Conservation (phyloP, 2,888 invertebrate genomes). For the Drosophila quinaria region DNA sequence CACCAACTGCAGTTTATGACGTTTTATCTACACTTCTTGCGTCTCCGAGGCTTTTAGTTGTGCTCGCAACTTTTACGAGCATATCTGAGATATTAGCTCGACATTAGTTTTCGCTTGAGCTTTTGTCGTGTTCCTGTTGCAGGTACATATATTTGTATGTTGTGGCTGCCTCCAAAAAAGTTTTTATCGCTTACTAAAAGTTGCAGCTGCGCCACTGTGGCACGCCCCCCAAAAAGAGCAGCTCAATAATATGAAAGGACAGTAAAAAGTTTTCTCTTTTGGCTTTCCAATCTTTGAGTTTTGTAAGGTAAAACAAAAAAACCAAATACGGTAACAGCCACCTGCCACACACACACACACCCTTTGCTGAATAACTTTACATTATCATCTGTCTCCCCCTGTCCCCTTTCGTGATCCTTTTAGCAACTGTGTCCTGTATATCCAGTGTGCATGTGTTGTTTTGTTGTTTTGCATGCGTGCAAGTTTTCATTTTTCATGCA, state of each 20-base stretch:
- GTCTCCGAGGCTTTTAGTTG: conserved; percentile 31
- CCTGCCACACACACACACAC: background rate
- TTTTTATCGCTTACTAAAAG: conserved; percentile 51
- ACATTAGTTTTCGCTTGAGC: conserved; percentile 39
- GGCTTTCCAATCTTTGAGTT: conserved; percentile 46
- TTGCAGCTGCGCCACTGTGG: conserved; percentile 21
- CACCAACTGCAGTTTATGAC: conserved; percentile 54
- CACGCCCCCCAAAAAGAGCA: conserved; percentile 1
- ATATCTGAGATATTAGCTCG: conserved; percentile 39
- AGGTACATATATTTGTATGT: conserved; percentile 8
- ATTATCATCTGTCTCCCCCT: conserved; percentile 36
- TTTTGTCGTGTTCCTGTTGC: conserved; percentile 19
- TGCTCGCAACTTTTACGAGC: conserved; percentile 32
- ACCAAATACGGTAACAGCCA: background rate
- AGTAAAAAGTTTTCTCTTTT: conserved; percentile 34
- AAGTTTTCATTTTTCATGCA: conserved; percentile 70
- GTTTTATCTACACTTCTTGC: conserved; percentile 27
- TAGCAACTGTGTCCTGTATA: conserved; percentile 21
- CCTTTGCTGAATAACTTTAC: conserved; percentile 42
- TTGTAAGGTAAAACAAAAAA: conserved; percentile 17
- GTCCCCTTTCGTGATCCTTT: conserved; percentile 3
- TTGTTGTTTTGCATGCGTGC: conserved; percentile 59
- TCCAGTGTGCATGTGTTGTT: background rate
- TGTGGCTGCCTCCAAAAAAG: conserved; percentile 18
- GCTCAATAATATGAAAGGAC: conserved; percentile 41